Evolutionary conservation across 1,140 invertebrate species (phyloP).

Genomic region (Plutomurus gul): DNA sequence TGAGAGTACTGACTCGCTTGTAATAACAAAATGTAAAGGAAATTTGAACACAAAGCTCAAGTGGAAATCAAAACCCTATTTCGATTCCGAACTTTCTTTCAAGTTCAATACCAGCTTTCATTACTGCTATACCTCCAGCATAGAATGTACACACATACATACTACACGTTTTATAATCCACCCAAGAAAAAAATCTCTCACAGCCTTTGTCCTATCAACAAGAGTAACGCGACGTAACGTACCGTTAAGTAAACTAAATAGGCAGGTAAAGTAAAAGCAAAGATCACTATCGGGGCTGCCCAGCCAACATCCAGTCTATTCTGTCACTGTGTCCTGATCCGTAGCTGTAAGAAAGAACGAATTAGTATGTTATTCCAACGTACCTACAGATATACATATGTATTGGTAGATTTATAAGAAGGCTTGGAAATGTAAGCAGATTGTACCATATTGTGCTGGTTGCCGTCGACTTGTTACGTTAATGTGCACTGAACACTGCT

Average conservation of each 20-base stretch:
- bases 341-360: too few species aligned
- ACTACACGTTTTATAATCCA: not conserved
- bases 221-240: not conserved
- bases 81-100: not conserved
- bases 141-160: not conserved
- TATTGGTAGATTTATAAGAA: too few species aligned
- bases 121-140: too few species aligned
- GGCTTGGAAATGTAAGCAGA: too few species aligned
- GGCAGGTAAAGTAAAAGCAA: not conserved
- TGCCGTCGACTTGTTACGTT: too few species aligned
- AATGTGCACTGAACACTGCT: too few species aligned
- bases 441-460: too few species aligned
- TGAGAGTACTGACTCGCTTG: not conserved
- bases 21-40: not conserved
- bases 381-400: too few species aligned
- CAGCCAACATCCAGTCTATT: not conserved
- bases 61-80: slow-evolving; percentile 30
- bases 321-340: too few species aligned
- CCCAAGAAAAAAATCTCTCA: not conserved
- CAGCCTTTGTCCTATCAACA: too few species aligned
- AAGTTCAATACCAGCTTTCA: not conserved
- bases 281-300: not conserved
- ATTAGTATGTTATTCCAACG: too few species aligned
- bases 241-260: too few species aligned
- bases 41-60: not conserved